Evolutionary conservation across 1,140 invertebrate species (phyloP), one percentile per base, ranked within the genome.

Genomic region (Magallana angulata): DNA sequence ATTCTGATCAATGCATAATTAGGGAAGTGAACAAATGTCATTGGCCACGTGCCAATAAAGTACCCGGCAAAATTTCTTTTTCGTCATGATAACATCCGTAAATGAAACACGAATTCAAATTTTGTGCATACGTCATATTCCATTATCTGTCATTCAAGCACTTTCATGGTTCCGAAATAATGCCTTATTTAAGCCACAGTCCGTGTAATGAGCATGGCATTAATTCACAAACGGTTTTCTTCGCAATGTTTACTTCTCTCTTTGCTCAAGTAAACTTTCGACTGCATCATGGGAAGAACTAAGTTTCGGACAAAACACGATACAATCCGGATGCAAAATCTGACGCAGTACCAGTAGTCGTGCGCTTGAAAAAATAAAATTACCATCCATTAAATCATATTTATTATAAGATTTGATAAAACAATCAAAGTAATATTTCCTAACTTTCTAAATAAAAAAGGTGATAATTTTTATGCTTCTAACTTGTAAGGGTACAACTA

Each of bases 1-100:
- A 36, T 76, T 76, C 18, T 76, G 68, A 18, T 76, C 24, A 76
- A 76, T 76, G 68, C 68, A 76, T 76, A 76, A 76, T 76, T 30
- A 76, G 68, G 68, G 24, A 76, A 82, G 81, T 57, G 81, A 82
- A n/a, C 36, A 82, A 76, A 76, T 48, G 68, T 76, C 68, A 76
- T 76, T 76, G 68, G 68, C 68, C 68, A 24, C 14, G 68, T 76
- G 68, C 68, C 68, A 76, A 76, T 30, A 30, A 76, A 76, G 68
- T 76, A 76, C 68, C 68, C 68, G 68, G 68, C 68, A 76, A 76
- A 76, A 76, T 76, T 76, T 76, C 68, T 76, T 76, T 76, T 76
- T 76, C 68, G 68, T 76, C 68, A 76, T 30, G 68, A 76, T 30
- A 76, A 76, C 68, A 76, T 76, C 68, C 68, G 68, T 76, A 18